Conservation (phyloP, 1,140 invertebrate genomes). For the Argopecten irradians region DNA sequence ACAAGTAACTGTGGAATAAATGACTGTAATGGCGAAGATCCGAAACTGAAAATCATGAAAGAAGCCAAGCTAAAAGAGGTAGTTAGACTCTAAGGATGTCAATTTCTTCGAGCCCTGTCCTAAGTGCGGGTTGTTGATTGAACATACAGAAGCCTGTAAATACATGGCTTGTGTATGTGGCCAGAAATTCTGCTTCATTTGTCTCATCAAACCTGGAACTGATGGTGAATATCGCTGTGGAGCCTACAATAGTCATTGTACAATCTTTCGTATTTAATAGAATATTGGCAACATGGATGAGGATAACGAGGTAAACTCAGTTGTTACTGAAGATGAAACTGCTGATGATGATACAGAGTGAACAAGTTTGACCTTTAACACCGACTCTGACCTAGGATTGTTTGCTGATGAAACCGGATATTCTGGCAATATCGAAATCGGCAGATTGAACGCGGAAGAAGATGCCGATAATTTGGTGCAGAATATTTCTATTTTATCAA, state of each 20-base stretch:
- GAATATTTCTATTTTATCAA: too few relatives aligned
- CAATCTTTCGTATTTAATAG: too few relatives aligned
- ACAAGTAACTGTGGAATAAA: constrained; percentile 44
- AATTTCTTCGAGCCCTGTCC: constrained; percentile 44
- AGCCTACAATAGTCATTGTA: not conserved
- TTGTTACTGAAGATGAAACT: too few relatives aligned
- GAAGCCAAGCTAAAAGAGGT: not conserved
- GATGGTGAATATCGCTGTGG: constrained; percentile 26
- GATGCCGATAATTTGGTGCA: too few relatives aligned
- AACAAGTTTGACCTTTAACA: too few relatives aligned
- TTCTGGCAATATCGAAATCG: too few relatives aligned
- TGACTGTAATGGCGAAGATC: constrained; percentile 41
- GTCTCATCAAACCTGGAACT: constrained; percentile 33
- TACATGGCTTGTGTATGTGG: constrained; percentile 47
- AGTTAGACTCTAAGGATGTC: constrained; percentile 35
- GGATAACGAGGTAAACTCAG: too few relatives aligned
- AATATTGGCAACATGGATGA: too few relatives aligned
- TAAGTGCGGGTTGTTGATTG: constrained; percentile 41
- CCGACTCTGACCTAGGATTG: too few relatives aligned
- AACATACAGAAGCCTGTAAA: constrained; percentile 45
- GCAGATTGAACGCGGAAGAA: too few relatives aligned
- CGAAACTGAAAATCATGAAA: constrained; percentile 37
- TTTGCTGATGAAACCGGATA: too few relatives aligned
- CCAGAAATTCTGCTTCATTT: constrained; percentile 50
- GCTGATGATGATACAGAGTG: too few relatives aligned